Percentiles rank a stretch among this genome's conserved stretches.
These are phyloP conservation scores for Phyllotreta cruciferae DNA, from an alignment of 2,888 invertebrate species.

Conservation along the genomic window DNA sequence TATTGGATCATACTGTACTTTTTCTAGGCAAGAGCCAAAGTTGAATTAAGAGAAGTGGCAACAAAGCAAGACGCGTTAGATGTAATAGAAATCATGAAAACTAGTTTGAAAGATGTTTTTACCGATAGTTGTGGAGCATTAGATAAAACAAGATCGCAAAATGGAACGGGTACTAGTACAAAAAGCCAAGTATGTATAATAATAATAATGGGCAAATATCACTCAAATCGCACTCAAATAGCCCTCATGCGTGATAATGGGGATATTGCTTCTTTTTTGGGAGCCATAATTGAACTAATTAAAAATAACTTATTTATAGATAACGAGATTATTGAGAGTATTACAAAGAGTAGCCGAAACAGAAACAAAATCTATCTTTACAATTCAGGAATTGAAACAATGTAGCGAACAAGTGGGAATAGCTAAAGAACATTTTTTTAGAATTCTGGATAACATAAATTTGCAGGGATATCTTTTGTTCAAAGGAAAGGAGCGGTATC, in stretches of 20 bases:
- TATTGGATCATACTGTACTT: neutral
- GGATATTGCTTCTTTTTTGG: neutral
- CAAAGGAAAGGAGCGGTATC: slow-evolving; percentile 65
- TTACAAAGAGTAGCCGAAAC: slow-evolving; percentile 72
- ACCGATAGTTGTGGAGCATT: slow-evolving; percentile 75
- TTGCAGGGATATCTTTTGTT: slow-evolving; percentile 85
- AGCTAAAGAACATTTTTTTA: slow-evolving; percentile 68
- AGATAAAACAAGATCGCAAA: slow-evolving; percentile 71
- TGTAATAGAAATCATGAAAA: slow-evolving; percentile 83
- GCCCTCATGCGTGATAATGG: neutral
- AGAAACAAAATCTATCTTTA: slow-evolving; percentile 75
- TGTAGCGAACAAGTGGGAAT: slow-evolving; percentile 73
- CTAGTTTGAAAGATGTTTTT: slow-evolving; percentile 79
- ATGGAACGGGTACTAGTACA: slow-evolving; percentile 77
- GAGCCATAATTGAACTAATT: neutral
- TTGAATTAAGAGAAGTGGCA: slow-evolving; percentile 83
- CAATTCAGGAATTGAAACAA: slow-evolving; percentile 77
- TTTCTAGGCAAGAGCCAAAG: slow-evolving; percentile 81
- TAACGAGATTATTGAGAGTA: slow-evolving; percentile 74
- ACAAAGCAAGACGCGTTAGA: slow-evolving; percentile 83
- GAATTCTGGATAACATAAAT: slow-evolving; percentile 80
- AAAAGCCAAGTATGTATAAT: slow-evolving; percentile 65
- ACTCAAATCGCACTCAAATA: neutral
- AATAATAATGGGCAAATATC: neutral
- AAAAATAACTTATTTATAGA: slow-evolving; percentile 60